Evolutionary conservation across 2,888 invertebrate species (phyloP), one percentile per base, ranked within the genome.

Genomic region (Mythimna loreyi): DNA sequence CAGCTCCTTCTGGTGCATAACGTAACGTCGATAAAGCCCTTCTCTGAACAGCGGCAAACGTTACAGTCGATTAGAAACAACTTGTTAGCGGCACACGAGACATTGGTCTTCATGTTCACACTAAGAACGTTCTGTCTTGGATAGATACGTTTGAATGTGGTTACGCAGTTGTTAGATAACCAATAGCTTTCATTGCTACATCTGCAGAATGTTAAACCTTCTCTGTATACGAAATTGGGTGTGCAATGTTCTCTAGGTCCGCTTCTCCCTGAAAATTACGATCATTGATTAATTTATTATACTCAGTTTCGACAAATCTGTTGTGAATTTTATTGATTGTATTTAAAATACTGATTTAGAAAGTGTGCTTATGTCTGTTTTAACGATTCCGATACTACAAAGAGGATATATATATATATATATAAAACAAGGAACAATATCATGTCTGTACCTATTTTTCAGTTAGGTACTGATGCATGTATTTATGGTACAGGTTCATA

Each of bases 61-160:
- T 93, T 92, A 67, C 93, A 93, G 23, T 88, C 92, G 16, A 88
- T 72, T 6, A 91, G 73, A 65, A 91, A 91, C 4, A 89, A 82
- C 0, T 59, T 45, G 8, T 84, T 65, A 0, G 90, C 83, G 3
- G 50, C 83, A 78, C 93, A 92, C 8, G 60, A 28, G n/a, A 90
- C 71, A 55, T 85, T 86, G 2, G 87, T 86, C 21, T 68, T 70
- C 62, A 89, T 61, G 5, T 63, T 71, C 2, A 70, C 55, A 0
- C 58, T 53, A 0, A 67, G 70, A 40, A 55, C 43, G 6, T 66
- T 65, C 30, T 62, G 67, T 58, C 67, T 85, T 13, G 82, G 55
- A 40, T 71, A 67, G 0, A 93, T 52, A 6, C 67, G 78, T 21
- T 43, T 43, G 73, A 91, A 92, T 36, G 63, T 81, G 3, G 80